These are phyloP conservation scores for Emberiza fucata DNA, from an alignment of 2,113 vertebrate genomes.

Conservation along the genomic window DNA sequence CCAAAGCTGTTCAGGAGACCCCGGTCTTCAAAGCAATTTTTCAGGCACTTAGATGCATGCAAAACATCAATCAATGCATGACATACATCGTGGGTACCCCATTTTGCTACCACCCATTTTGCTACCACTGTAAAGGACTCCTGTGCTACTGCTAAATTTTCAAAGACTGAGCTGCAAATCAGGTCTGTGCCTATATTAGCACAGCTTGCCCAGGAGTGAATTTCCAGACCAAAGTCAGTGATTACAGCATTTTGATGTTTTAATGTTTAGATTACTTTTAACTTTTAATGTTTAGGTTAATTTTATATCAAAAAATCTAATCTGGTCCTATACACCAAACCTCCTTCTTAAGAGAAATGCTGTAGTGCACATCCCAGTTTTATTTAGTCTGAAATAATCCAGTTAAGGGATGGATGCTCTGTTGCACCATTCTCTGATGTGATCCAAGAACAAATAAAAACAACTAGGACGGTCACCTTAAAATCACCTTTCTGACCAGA, in stretches of 20 bases:
- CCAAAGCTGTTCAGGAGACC: background rate
- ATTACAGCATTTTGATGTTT: background rate
- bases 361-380: background rate
- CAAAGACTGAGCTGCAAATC: background rate
- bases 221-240: background rate
- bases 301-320: background rate
- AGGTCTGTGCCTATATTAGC: background rate
- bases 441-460: background rate
- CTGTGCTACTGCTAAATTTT: background rate
- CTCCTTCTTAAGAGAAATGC: background rate
- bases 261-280: background rate
- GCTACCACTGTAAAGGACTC: background rate
- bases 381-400: background rate
- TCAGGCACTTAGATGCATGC: background rate
- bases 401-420: background rate
- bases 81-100: background rate
- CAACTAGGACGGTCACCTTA: background rate
- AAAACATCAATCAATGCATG: background rate
- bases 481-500: background rate
- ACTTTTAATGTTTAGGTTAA: background rate
- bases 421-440: background rate
- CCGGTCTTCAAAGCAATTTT: background rate
- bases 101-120: background rate
- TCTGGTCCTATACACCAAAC: background rate
- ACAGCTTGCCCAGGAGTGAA: background rate